Evolutionary conservation across 2,797 vertebrate genomes (phyloP), one percentile per base, ranked within the genome.

Genomic region (Falco naumanni): DNA sequence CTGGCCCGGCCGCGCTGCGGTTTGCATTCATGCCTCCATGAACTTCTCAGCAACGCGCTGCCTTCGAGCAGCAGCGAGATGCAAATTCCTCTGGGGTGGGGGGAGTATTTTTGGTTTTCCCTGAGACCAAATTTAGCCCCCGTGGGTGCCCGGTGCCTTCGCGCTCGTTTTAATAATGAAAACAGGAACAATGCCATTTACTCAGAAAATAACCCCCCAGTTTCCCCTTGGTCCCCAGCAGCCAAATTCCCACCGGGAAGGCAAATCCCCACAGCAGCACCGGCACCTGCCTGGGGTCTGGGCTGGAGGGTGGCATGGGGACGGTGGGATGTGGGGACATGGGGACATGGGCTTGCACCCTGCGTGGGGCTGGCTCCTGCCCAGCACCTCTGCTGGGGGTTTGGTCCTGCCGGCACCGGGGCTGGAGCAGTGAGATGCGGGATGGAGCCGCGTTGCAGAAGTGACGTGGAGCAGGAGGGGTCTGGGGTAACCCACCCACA

Each of bases 31-130:
- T 54, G 70, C 63, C 71, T 70, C 87, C 90, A 7, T 5, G 81
- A 71, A 16, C 65, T 53, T 34, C 89, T 82, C 75, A 77, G 51
- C 70, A 16, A 4, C 7, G 17, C 17, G 1, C 59, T 93, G 93
- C 82, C 94, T 74, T 87, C 68, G 83, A 90, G 92, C 92, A 81
- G 94, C 95, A 10, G 81, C n/a, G 82, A 94, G 94, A 97, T 97
- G 96, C 95, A 97, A 96, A 96, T 96, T 56, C 88, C 95, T 91
- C 90, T 1, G 75, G 57, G 89, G 91, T 82, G 95, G 94, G 82
- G 95, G 80, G 77, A 57, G 61, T 7, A 26, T 50, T 86, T 87
- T 48, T 80, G 80, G 60, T 84, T 95, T 88, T 93, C 69, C 87
- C 82, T 68, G 56, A 60, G 63, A 48, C 90, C 93, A 88, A 96